Evolutionary conservation across 2,888 invertebrate species (phyloP), one percentile per base, ranked within the genome.

Genomic region (Scaptomyza polygonia): DNA sequence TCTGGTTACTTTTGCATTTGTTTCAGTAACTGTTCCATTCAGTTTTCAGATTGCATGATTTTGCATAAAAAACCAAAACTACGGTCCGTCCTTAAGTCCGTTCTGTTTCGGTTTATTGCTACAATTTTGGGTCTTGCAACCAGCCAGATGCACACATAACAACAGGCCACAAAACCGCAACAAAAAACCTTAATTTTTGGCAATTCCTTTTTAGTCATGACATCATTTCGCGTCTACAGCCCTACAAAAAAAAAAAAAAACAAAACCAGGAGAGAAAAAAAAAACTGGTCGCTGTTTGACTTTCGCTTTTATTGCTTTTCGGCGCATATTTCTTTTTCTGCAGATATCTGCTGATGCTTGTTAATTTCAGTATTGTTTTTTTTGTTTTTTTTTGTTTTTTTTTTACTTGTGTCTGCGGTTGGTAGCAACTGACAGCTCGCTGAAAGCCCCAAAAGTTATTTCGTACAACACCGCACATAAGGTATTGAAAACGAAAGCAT

Each of bases 211-310:
- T 57, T 43, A 68, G 78, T 78, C 88, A 85, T 85, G 85, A 85
- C 85, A 85, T 85, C 85, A 85, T 88, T 84, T 69, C 77, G 63
- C 67, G 61, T 70, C 70, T 65, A 75, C 81, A 86, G 74, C 88
- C 85, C 85, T 84, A 67, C 59, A 77, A 45, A 40, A 53, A 36
- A n/a, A 11, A 0, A 36, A 77, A 45, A 40, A 53, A 36, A n/a
- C 14, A 0, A 36, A 74, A 61, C 58, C 67, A 77, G 72, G 63
- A 63, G n/a, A n/a, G n/a, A n/a, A n/a, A 72, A 57, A 47, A 47
- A 88, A 88, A 88, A 89, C 89, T 89, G 89, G 88, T 89, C 78
- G 75, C 65, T 56, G 67, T 79, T 81, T 88, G 74, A 89, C 88
- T 88, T 89, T 89, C 88, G 86, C 88, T 86, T 88, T 84, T 77